These are phyloP conservation scores for Ptilonorhynchus violaceus DNA, from an alignment of 2,113 vertebrate species.

Conservation along the genomic window DNA sequence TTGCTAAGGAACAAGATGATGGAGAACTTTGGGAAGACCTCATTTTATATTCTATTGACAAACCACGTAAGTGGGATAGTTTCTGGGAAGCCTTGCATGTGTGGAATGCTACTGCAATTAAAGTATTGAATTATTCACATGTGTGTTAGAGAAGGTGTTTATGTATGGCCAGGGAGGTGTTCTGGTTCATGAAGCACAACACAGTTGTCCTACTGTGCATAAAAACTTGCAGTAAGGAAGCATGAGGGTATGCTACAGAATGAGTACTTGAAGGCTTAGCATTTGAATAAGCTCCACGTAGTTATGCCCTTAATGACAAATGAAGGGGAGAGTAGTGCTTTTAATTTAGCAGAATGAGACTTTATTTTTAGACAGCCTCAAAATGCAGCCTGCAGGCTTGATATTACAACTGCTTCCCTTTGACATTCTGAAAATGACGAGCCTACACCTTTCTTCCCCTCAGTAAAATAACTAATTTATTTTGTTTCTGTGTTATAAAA, in stretches of 20 bases:
- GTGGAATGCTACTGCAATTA: not conserved
- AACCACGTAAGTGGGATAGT: slow-evolving; percentile 83
- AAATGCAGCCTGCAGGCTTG: not conserved
- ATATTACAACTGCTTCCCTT: not conserved
- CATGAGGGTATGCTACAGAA: not conserved
- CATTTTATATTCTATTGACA: slow-evolving; percentile 96
- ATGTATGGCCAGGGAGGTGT: not conserved
- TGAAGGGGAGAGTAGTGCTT: not conserved
- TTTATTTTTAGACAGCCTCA: not conserved
- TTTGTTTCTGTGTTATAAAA: not conserved
- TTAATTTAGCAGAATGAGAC: not conserved
- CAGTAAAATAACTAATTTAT: not conserved
- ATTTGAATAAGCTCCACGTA: not conserved
- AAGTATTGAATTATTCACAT: not conserved
- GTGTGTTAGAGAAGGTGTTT: not conserved
- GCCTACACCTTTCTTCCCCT: not conserved
- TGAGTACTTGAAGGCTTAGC: not conserved
- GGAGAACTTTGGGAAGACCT: slow-evolving; percentile 97
- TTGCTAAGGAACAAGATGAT: slow-evolving; percentile 98
- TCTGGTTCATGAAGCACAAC: not conserved
- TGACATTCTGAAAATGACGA: not conserved
- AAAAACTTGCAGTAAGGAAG: not conserved
- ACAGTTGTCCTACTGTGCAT: not conserved
- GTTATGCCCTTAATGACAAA: not conserved
- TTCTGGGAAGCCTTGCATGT: not conserved